phyloP scores from a whole-genome alignment of 2,113 vertebrate species.

The Nicator chloris region DNA sequence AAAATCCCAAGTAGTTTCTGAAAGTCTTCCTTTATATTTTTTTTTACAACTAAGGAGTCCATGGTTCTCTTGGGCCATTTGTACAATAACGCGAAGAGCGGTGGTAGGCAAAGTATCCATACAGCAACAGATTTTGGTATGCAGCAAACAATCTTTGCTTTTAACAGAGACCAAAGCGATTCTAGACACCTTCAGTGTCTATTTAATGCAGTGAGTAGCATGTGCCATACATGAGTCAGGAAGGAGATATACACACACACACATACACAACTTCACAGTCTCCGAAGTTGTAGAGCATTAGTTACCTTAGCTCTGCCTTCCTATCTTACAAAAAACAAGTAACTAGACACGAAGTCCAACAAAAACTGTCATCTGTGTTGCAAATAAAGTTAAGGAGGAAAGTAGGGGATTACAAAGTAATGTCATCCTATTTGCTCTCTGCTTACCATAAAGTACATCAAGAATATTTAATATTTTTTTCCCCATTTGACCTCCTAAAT shows the following conservation, averaged over 20 bases:
- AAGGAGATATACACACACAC: background rate
- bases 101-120: background rate
- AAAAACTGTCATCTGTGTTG: background rate
- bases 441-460: background rate
- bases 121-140: background rate
- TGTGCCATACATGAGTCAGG: background rate
- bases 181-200: background rate
- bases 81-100: rapidly evolving
- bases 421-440: background rate
- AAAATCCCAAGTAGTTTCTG: background rate
- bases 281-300: background rate
- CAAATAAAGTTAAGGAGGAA: background rate
- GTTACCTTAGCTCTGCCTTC: background rate
- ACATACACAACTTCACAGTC: background rate
- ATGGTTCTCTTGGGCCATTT: background rate
- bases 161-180: background rate
- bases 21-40: background rate
- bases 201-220: background rate
- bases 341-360: background rate
- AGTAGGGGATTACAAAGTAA: background rate
- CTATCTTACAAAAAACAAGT: background rate
- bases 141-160: background rate
- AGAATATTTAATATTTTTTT: background rate
- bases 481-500: background rate
- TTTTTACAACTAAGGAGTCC: background rate